Conservation (phyloP, 2,797 vertebrate genomes). For the Cossypha dichroa region DNA sequence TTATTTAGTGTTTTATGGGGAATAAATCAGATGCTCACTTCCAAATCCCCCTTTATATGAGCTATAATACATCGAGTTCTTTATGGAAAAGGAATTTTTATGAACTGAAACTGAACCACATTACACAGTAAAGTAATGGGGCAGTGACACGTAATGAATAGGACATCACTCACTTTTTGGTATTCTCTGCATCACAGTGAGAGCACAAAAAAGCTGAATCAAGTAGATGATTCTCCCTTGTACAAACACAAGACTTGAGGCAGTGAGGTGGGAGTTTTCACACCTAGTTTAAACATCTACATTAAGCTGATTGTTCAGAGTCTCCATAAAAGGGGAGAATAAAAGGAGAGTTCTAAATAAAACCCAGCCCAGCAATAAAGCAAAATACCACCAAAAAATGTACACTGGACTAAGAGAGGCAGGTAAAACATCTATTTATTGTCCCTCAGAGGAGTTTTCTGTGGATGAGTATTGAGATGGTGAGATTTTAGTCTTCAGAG, state of each 20-base stretch:
- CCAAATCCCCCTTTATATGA: neutral
- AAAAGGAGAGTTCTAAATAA: neutral
- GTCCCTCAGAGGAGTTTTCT: neutral
- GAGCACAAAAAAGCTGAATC: neutral
- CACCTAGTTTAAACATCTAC: neutral
- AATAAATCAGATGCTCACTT: constrained; percentile 49
- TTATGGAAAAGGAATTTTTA: constrained; percentile 58
- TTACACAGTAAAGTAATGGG: constrained; percentile 31
- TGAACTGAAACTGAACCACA: constrained; percentile 55
- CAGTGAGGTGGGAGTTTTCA: neutral
- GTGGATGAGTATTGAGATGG: neutral
- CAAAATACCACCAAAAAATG: neutral
- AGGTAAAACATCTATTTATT: neutral
- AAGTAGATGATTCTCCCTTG: neutral
- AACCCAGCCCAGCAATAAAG: neutral
- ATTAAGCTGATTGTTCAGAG: neutral
- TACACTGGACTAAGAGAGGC: neutral
- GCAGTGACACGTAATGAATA: neutral
- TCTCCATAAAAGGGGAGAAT: neutral
- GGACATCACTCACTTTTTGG: neutral
- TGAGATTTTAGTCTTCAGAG: neutral
- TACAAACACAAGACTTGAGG: neutral
- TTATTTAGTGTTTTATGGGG: constrained; percentile 50
- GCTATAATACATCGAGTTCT: neutral
- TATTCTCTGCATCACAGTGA: neutral